A percentile compares a stretch with the other conserved stretches of the same genome.
Evolutionary conservation across 2,797 vertebrate species (phyloP).

Genomic region (Brachyrhaphis roseni): DNA sequence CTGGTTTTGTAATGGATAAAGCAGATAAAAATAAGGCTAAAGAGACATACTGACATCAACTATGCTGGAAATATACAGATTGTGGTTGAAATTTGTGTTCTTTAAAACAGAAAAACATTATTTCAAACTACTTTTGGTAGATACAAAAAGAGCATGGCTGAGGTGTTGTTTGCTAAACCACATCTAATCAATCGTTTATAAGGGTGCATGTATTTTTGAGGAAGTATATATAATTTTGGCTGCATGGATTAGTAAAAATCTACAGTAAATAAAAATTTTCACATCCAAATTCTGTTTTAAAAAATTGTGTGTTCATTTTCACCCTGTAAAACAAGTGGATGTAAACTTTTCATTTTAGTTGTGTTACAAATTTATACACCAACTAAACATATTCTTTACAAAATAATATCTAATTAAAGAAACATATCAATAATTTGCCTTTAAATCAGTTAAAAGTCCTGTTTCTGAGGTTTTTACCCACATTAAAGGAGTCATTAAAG

Average conservation of each 20-base stretch:
- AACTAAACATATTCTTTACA: neutral
- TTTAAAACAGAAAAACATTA: neutral
- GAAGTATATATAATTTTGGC: neutral
- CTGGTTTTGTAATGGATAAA: neutral
- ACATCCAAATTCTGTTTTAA: neutral
- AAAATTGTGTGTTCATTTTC: neutral
- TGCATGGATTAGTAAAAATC: neutral
- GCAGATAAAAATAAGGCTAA: neutral
- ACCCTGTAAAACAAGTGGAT: neutral
- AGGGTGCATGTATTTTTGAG: neutral
- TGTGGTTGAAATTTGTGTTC: neutral
- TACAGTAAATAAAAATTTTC: neutral
- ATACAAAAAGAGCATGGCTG: neutral
- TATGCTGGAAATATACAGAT: neutral
- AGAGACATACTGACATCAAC: neutral
- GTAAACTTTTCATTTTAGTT: neutral
- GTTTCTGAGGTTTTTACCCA: constrained; percentile 21
- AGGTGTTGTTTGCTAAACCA: neutral
- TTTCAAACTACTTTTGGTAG: neutral
- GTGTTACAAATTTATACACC: neutral
- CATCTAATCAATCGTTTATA: neutral
- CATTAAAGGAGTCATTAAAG: neutral
- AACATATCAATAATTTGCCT: neutral
- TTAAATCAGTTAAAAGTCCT: constrained; percentile 3
- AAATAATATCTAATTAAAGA: neutral